Conservation (phyloP, 2,113 vertebrate species). For the Urocitellus parryii region DNA sequence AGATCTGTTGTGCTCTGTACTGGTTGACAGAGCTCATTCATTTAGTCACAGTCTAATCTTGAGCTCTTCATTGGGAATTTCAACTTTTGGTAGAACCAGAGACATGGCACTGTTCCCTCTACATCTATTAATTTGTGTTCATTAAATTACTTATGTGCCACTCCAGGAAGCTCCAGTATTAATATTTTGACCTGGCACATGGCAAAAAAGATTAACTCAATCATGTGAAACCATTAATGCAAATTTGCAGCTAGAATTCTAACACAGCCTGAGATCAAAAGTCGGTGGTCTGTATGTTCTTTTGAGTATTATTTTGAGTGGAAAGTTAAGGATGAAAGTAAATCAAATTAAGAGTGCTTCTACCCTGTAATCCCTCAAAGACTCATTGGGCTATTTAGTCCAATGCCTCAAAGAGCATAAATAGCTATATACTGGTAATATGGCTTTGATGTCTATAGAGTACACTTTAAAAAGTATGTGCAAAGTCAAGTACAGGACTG, state of each 20-base stretch:
- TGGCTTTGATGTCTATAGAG: background rate
- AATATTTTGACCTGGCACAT: constrained; percentile 58
- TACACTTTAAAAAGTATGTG: background rate
- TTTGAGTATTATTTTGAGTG: background rate
- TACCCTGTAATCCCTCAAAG: constrained; percentile 1
- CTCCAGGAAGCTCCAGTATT: constrained; percentile 19
- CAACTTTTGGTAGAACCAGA: background rate
- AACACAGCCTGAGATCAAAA: constrained; percentile 30
- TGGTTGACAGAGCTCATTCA: background rate
- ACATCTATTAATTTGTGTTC: constrained; percentile 18
- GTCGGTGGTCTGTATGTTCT: background rate
- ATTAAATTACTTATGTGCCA: constrained; percentile 32
- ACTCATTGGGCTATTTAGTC: background rate
- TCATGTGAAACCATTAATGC: background rate
- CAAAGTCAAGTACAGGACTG: constrained; percentile 18
- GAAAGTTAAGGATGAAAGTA: constrained; percentile 45
- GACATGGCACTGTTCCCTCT: background rate
- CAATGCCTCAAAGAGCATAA: background rate
- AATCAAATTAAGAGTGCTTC: constrained; percentile 36
- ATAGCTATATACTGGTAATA: background rate
- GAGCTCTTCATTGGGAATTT: constrained; percentile 40
- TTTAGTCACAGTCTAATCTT: background rate
- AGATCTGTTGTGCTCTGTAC: background rate
- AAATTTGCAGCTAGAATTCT: constrained; percentile 48
- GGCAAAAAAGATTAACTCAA: constrained; percentile 49